Percentiles rank a stretch among this genome's conserved stretches.
phyloP scores from a whole-genome alignment of 1,140 invertebrate species.

The Drusus annulatus region DNA sequence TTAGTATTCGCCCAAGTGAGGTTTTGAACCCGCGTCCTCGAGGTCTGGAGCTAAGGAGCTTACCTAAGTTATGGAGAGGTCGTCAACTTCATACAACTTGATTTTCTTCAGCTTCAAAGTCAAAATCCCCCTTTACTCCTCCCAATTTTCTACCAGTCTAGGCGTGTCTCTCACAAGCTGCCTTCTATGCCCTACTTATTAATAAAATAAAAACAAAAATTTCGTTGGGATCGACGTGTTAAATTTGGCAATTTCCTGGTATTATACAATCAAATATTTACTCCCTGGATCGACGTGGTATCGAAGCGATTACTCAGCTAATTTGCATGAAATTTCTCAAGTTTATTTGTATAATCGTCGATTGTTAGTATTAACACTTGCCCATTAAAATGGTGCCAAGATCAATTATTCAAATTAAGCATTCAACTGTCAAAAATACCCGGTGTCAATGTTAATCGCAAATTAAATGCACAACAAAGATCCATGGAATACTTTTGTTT shows the following conservation, averaged over 20 bases:
- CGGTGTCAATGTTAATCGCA: too few relatives aligned
- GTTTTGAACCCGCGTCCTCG: neutral
- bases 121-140: neutral
- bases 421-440: neutral
- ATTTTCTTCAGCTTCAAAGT: neutral
- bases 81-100: neutral
- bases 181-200: neutral
- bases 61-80: too few relatives aligned
- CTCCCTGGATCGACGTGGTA: neutral
- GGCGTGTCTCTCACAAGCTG: neutral
- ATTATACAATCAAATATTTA: slow-evolving; percentile 5
- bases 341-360: neutral
- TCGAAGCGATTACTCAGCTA: neutral
- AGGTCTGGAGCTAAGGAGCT: neutral
- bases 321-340: neutral
- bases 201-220: neutral
- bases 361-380: neutral
- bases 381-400: neutral
- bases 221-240: neutral
- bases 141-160: neutral
- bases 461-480: too few relatives aligned
- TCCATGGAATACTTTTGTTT: too few relatives aligned
- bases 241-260: neutral
- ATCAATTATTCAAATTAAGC: slow-evolving; percentile 3
- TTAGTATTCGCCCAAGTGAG: neutral